Percentiles rank a stretch among this genome's conserved stretches.
phyloP scores from a whole-genome alignment of 1,140 invertebrate species.

The Drosophila melanogaster region Release_6_plus_ISO1_MT NT_037436.4:11353501-11354000 shows the following conservation, averaged over 20 bases:
- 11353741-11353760: too few species aligned
- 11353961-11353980: neutral
- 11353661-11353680: constrained; percentile 3
- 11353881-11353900: too few species aligned
- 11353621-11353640: constrained; percentile 17
- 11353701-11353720: too few species aligned
- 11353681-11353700: neutral
- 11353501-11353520: constrained; percentile 42
- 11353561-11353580: constrained; percentile 2
- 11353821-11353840: too few species aligned
- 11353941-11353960: neutral
- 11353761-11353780: too few species aligned
- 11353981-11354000: constrained; percentile 8
- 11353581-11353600: constrained; percentile 33
- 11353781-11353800: too few species aligned
- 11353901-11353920: too few species aligned
- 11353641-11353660: constrained; percentile 1
- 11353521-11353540: constrained; percentile 37
- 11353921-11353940: neutral
- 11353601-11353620: constrained; percentile 25
- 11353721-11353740: too few species aligned
- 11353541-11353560: constrained; percentile 33
- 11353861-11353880: too few species aligned
- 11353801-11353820: too few species aligned
- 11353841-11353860: too few species aligned